Percentiles rank a stretch among this genome's conserved stretches.
phyloP scores from a whole-genome alignment of 2,888 invertebrate genomes.

The Chaitophorus viminalis region DNA sequence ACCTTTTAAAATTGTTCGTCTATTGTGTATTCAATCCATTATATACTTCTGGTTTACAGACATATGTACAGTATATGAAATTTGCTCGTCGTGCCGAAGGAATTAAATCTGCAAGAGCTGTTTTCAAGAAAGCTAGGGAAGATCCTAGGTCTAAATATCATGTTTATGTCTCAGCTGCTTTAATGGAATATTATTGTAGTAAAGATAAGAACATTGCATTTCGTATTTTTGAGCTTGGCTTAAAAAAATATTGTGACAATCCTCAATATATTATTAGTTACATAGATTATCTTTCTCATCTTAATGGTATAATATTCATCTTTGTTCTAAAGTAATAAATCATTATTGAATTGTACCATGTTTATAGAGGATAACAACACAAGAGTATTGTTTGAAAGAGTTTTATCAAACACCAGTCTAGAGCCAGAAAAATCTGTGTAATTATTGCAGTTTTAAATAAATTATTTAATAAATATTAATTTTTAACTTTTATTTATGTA shows the following conservation, averaged over 20 bases:
- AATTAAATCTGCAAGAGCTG: constrained; percentile 92
- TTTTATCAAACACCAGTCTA: constrained; percentile 90
- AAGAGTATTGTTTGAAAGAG: constrained; percentile 96
- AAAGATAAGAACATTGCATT: constrained; percentile 98
- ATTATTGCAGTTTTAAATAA: constrained; percentile 66
- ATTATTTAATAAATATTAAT: neutral
- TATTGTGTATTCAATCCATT: neutral
- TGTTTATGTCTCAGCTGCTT: constrained; percentile 92
- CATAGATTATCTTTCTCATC: constrained; percentile 95
- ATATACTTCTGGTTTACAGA: constrained; percentile 67
- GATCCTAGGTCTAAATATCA: constrained; percentile 72
- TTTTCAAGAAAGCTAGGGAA: constrained; percentile 95
- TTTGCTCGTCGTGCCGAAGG: constrained; percentile 97
- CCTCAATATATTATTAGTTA: constrained; percentile 96
- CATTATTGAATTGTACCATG: constrained; percentile 59
- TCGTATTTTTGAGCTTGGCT: constrained; percentile 94
- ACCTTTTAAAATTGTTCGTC: constrained; percentile 64
- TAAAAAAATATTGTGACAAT: constrained; percentile 95
- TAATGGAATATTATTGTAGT: constrained; percentile 99
- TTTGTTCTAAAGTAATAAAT: neutral
- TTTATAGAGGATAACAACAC: constrained; percentile 97
- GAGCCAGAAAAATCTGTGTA: constrained; percentile 90
- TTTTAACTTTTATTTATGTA: constrained; percentile 66
- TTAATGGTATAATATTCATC: constrained; percentile 78
- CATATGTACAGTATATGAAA: constrained; percentile 99